Evolutionary conservation across 2,888 invertebrate species (phyloP), one percentile per base, ranked within the genome.

Genomic region (Drosophila nr. perissopoda): DNA sequence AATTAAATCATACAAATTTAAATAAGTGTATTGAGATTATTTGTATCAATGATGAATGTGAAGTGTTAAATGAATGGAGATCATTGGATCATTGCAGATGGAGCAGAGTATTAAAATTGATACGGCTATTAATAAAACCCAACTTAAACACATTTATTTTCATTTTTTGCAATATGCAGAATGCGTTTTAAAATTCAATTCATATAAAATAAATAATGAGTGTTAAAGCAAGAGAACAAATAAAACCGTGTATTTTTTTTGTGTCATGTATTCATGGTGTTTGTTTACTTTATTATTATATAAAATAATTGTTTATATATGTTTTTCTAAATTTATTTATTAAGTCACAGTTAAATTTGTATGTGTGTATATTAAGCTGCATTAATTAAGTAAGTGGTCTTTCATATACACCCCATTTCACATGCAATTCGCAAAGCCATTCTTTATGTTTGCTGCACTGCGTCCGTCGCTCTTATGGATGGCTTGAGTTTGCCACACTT

Each of bases 191-290:
- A 60, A 70, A 51, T 52, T 51, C 42, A 68, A 64, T 13, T 72
- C 56, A 61, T 72, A 75, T 53, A 48, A 73, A 82, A 87, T 78
- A 79, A 80, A 81, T 61, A 69, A 80, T 80, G 68, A 48, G 60
- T 80, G 76, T 80, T 58, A 48, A 64, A 68, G 10, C 31, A 38
- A 56, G 38, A 56, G 36, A 27, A 29, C 0, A 42, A 48, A 36
- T 25, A 21, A 36, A 11, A 4, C 1, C 21, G 54, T 27, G 29
- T 40, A 31, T 51, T 67, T 58, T 67, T 58, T 5, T 31, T 11
- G 21, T 2, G 21, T 34, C 11, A 25, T 5, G 0, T 16, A 4
- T 33, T 33, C 8, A 16, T 13, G 29, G 36, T 40, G 25, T 5
- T 21, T 18, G 1, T 13, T 34, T 46, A 56, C 10, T 7, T n/a